These are phyloP conservation scores for Stenolophus ochropezus DNA, from an alignment of 2,888 invertebrate genomes.

Conservation along the genomic window DNA sequence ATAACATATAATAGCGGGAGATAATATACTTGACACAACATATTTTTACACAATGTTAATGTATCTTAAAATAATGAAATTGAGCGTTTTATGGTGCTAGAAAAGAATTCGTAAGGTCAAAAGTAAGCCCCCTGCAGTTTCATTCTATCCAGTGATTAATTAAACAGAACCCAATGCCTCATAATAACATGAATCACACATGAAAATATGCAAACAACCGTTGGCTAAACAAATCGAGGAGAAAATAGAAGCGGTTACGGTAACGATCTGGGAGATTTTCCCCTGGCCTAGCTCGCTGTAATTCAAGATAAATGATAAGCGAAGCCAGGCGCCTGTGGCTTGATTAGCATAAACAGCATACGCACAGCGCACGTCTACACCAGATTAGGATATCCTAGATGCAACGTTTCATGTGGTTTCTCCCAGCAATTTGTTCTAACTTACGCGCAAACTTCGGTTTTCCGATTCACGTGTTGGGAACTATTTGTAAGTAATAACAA, in stretches of 20 bases:
- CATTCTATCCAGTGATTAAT: background rate
- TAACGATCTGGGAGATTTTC: conserved; percentile 26
- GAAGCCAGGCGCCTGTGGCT: conserved; percentile 43
- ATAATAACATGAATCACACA: background rate
- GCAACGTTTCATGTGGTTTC: too few relatives aligned
- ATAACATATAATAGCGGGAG: too few relatives aligned
- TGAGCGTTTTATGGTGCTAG: too few relatives aligned
- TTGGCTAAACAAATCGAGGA: conserved; percentile 3
- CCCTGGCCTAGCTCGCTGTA: background rate
- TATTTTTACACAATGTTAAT: too few relatives aligned
- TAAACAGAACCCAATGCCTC: background rate
- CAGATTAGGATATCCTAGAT: too few relatives aligned
- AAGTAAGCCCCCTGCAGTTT: background rate
- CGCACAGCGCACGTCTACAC: conserved; percentile 33
- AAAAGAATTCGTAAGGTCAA: background rate
- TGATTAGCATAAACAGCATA: conserved; percentile 51
- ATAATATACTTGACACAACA: too few relatives aligned
- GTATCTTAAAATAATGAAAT: too few relatives aligned
- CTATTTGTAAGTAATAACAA: too few relatives aligned
- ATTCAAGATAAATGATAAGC: conserved; percentile 36
- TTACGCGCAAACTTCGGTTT: too few relatives aligned
- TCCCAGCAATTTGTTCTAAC: too few relatives aligned
- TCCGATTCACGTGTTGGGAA: too few relatives aligned
- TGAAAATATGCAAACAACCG: conserved; percentile 21
- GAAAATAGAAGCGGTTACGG: conserved; percentile 34